A percentile compares a stretch with the other conserved stretches of the same genome.
Evolutionary conservation across 2,113 vertebrate species (phyloP).

Genomic region (Natator depressus): DNA sequence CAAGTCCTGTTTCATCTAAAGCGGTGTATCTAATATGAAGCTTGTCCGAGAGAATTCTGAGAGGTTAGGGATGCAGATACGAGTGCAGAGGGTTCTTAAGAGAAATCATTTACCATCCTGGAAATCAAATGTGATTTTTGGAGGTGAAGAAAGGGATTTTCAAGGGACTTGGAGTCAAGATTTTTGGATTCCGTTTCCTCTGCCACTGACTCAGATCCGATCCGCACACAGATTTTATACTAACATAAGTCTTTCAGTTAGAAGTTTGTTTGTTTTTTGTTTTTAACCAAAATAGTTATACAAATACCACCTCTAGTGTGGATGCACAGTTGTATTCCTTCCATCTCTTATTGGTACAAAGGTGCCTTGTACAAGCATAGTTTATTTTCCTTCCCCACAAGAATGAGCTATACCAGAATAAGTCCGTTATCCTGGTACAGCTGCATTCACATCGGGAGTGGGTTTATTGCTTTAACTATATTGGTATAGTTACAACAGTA

Average conservation of each 20-base stretch:
- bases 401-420: fast-evolving
- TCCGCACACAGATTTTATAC: background rate
- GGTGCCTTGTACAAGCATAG: background rate
- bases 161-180: background rate
- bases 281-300: fast-evolving
- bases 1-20: background rate
- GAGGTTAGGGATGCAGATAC: background rate
- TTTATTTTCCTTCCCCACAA: background rate
- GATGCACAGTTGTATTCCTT: background rate
- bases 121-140: background rate
- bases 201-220: background rate
- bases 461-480: fast-evolving
- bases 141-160: background rate
- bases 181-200: background rate
- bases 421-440: background rate
- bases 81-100: constrained; percentile 30
- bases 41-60: background rate
- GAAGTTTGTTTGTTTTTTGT: background rate
- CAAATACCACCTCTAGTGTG: background rate
- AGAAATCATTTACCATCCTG: background rate
- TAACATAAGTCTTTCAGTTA: fast-evolving
- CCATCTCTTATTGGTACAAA: background rate
- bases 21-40: background rate
- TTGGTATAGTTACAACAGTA: background rate
- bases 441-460: fast-evolving